Evolutionary conservation across 1,140 invertebrate species (phyloP).

Genomic region (Zaprionus lachaisei): DNA sequence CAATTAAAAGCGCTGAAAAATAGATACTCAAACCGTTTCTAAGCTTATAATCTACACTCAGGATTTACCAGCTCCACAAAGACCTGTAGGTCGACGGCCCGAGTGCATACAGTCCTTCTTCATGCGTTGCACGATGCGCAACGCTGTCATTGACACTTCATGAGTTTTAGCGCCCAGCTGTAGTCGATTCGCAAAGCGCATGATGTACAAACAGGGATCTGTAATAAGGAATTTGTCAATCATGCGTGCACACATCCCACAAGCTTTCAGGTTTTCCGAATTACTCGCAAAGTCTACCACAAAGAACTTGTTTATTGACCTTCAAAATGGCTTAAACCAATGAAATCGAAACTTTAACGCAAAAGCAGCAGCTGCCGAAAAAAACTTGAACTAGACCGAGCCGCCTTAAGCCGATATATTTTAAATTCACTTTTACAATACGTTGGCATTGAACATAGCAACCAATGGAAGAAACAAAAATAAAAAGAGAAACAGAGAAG

Average conservation of each 20-base stretch:
- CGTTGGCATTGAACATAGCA: constrained; percentile 49
- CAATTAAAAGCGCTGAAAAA: constrained; percentile 94
- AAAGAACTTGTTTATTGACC: constrained; percentile 75
- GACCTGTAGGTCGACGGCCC: constrained; percentile 96
- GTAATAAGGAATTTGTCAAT: constrained; percentile 69
- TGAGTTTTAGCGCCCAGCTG: constrained; percentile 96
- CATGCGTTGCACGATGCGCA: constrained; percentile 97
- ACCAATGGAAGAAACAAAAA: constrained; percentile 18
- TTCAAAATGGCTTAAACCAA: constrained; percentile 67
- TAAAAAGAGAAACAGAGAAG: constrained; percentile 7
- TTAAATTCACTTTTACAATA: constrained; percentile 76
- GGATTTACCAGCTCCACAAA: constrained; percentile 95
- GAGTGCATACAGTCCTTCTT: constrained; percentile 99
- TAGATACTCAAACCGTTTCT: neutral
- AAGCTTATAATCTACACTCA: neutral
- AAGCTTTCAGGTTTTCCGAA: constrained; percentile 5
- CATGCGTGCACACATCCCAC: neutral
- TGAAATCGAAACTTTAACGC: constrained; percentile 65
- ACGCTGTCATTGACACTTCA: constrained; percentile 97
- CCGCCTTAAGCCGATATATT: constrained; percentile 57
- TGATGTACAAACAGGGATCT: constrained; percentile 98
- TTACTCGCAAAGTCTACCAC: constrained; percentile 26
- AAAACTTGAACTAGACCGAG: constrained; percentile 74
- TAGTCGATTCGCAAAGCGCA: constrained; percentile 96
- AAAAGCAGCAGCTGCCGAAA: constrained; percentile 58